Percentiles rank a stretch among this genome's conserved stretches.
Evolutionary conservation across 2,797 vertebrate species (phyloP).

Genomic region (Pipistrellus nathusii): DNA sequence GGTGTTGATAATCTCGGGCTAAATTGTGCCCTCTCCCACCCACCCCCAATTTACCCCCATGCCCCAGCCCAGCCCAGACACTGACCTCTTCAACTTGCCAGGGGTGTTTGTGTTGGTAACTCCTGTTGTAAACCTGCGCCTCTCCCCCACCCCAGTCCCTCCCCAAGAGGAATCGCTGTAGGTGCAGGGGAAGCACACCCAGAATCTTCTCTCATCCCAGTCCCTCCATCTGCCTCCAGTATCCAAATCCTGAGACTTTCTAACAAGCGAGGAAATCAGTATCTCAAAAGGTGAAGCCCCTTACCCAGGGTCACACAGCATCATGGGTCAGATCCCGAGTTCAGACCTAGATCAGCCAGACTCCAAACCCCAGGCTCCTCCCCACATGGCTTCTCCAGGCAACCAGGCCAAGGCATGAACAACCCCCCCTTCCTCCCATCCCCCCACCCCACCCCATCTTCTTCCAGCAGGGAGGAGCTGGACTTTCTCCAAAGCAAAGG

Average conservation of each 20-base stretch:
- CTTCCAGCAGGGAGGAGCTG: slow-evolving; percentile 75
- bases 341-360: slow-evolving; percentile 37
- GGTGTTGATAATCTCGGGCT: not conserved
- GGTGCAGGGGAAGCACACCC: not conserved
- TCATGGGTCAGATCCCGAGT: slow-evolving; percentile 44
- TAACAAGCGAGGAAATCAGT: slow-evolving; percentile 11
- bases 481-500: slow-evolving; percentile 78
- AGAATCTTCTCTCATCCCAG: not conserved
- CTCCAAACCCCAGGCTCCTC: slow-evolving; percentile 62
- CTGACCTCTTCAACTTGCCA: not conserved
- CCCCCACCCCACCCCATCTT: slow-evolving; percentile 20
- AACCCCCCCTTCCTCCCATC: not conserved
- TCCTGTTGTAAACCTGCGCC: not conserved
- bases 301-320: slow-evolving; percentile 19
- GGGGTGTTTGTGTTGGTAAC: not conserved
- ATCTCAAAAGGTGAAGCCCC: slow-evolving; percentile 58
- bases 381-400: slow-evolving; percentile 53
- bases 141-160: not conserved
- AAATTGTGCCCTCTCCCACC: not conserved
- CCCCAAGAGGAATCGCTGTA: not conserved
- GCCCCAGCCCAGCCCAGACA: not conserved
- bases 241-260: not conserved
- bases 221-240: not conserved
- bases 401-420: slow-evolving; percentile 64
- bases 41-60: too few species aligned